These are phyloP conservation scores for Chamaea fasciata DNA, from an alignment of 2,113 vertebrate genomes.

Conservation along the genomic window DNA sequence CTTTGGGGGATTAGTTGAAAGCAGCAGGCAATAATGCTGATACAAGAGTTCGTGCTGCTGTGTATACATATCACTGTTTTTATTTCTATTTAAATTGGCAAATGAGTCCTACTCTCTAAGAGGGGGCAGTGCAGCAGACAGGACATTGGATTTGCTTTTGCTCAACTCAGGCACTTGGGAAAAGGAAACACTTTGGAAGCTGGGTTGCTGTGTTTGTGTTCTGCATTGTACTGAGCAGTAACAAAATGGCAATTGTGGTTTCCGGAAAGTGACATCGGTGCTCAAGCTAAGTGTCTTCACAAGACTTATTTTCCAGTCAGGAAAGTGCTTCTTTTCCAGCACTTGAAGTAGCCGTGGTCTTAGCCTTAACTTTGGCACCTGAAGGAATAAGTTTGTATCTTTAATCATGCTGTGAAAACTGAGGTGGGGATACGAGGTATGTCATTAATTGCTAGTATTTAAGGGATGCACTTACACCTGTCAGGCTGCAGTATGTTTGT, in stretches of 20 bases:
- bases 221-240: background rate
- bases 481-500: background rate
- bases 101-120: background rate
- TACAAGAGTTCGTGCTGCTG: background rate
- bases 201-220: background rate
- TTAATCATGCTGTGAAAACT: background rate
- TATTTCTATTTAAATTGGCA: background rate
- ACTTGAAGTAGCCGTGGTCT: accelerated
- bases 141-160: background rate
- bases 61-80: background rate
- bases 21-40: background rate
- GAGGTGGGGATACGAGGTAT: accelerated
- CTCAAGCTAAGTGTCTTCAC: background rate
- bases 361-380: background rate
- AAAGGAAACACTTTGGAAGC: background rate
- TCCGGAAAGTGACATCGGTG: background rate
- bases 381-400: background rate
- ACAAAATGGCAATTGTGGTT: background rate
- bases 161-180: background rate
- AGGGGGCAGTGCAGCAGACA: background rate
- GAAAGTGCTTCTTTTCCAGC: background rate
- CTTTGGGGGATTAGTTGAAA: background rate
- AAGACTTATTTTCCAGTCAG: background rate
- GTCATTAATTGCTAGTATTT: background rate
- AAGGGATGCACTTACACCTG: background rate